Evolutionary conservation across 1,140 invertebrate genomes (phyloP).

Genomic region (Lepidotrigona ventralis): DNA sequence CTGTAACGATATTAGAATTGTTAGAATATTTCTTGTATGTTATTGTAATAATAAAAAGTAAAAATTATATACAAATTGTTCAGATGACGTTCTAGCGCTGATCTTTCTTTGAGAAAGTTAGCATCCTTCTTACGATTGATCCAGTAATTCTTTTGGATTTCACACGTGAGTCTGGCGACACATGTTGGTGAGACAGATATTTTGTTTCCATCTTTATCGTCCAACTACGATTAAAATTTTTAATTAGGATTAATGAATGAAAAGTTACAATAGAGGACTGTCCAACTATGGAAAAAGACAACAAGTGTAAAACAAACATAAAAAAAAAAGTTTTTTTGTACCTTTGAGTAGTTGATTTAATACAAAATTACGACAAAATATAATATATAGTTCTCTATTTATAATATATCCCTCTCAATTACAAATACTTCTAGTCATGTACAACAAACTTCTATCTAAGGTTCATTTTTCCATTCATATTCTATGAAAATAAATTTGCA

Average conservation of each 20-base stretch:
- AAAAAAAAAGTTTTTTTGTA: no score
- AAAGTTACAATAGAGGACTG: not conserved
- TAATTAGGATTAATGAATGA: not conserved
- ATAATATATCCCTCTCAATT: no score
- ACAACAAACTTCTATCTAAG: not conserved
- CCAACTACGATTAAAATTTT: not conserved
- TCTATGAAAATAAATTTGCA: no score
- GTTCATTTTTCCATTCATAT: not conserved
- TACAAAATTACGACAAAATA: no score
- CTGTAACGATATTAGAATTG: conserved; percentile 58
- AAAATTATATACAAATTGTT: conserved; percentile 71
- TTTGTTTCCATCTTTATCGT: conserved; percentile 6
- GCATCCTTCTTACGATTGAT: conserved; percentile 66
- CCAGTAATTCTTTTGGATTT: conserved; percentile 75
- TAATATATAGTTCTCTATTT: no score
- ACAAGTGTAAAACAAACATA: not conserved
- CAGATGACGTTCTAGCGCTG: conserved; percentile 75
- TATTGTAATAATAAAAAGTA: conserved; percentile 58
- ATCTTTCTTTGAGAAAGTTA: conserved; percentile 62
- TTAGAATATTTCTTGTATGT: not conserved
- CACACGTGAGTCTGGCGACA: conserved; percentile 74
- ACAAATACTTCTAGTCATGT: not conserved
- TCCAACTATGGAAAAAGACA: not conserved
- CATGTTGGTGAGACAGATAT: conserved; percentile 68
- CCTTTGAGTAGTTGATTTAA: no score